Evolutionary conservation across 1,140 invertebrate species (phyloP).

Genomic region (Euborellia annulipes): DNA sequence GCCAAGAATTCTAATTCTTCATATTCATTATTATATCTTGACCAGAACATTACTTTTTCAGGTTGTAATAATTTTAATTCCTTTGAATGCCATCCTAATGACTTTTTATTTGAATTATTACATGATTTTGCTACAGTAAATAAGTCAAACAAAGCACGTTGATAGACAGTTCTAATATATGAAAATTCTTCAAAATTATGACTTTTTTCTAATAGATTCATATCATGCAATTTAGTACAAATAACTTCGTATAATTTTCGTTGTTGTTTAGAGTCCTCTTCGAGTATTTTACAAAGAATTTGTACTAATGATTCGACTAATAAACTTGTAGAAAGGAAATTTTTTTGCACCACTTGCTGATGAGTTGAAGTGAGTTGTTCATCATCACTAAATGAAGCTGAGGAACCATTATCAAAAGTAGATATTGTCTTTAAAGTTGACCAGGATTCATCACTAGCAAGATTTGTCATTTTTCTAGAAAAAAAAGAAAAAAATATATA

Average conservation of each 20-base stretch:
- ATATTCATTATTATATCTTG: slow-evolving; percentile 58
- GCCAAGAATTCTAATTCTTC: slow-evolving; percentile 54
- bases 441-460: too few relatives aligned
- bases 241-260: slow-evolving; percentile 43
- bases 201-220: slow-evolving; percentile 48
- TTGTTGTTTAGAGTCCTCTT: slow-evolving; percentile 35
- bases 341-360: slow-evolving; percentile 12
- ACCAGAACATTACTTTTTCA: slow-evolving; percentile 16
- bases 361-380: too few relatives aligned
- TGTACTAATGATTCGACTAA: slow-evolving; percentile 45
- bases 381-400: too few relatives aligned
- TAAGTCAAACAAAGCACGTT: slow-evolving; percentile 40
- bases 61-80: not conserved
- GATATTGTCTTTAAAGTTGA: too few relatives aligned
- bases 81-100: not conserved
- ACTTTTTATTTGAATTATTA: slow-evolving; percentile 12
- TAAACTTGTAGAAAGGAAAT: slow-evolving; percentile 36
- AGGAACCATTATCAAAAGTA: too few relatives aligned
- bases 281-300: slow-evolving; percentile 39
- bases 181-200: slow-evolving; percentile 48
- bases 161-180: slow-evolving; percentile 42
- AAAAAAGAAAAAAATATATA: too few relatives aligned
- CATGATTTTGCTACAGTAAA: slow-evolving; percentile 33
- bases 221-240: slow-evolving; percentile 42
- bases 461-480: too few relatives aligned